Conservation (phyloP, 2,797 vertebrate species). For the Phaenicophaeus curvirostris region DNA sequence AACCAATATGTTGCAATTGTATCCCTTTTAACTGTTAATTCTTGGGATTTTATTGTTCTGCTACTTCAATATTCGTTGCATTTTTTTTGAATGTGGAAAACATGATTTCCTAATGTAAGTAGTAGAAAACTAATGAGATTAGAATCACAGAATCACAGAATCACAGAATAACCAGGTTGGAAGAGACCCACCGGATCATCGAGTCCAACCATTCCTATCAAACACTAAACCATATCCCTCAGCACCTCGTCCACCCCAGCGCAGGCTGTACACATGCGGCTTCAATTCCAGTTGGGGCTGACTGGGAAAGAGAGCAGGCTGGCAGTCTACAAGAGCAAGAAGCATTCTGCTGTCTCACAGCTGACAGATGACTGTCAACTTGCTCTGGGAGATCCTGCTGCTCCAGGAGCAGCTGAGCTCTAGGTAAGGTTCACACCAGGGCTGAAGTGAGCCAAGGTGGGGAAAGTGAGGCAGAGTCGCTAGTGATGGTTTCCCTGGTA, state of each 20-base stretch:
- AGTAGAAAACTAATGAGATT: background rate
- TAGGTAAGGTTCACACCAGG: background rate
- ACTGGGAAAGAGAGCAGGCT: background rate
- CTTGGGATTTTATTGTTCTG: background rate
- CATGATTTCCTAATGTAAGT: background rate
- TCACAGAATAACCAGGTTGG: no score
- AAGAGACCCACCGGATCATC: no score
- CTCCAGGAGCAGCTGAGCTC: background rate
- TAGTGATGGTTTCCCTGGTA: background rate
- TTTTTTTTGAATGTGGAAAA: background rate
- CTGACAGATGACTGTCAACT: background rate
- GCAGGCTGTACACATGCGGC: rapidly evolving
- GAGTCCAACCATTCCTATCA: no score
- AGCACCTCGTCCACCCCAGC: no score
- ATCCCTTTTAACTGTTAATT: background rate
- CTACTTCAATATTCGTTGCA: background rate
- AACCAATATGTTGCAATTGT: background rate
- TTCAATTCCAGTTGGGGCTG: background rate
- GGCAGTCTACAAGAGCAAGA: background rate
- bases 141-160: no score
- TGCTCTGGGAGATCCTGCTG: background rate
- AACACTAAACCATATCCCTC: no score
- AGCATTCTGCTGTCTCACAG: background rate
- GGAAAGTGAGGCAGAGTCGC: background rate
- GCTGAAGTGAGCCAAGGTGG: background rate